A percentile compares a stretch with the other conserved stretches of the same genome.
Evolutionary conservation across 2,888 invertebrate genomes (phyloP).

Genomic region (Rhingia rostrata): DNA sequence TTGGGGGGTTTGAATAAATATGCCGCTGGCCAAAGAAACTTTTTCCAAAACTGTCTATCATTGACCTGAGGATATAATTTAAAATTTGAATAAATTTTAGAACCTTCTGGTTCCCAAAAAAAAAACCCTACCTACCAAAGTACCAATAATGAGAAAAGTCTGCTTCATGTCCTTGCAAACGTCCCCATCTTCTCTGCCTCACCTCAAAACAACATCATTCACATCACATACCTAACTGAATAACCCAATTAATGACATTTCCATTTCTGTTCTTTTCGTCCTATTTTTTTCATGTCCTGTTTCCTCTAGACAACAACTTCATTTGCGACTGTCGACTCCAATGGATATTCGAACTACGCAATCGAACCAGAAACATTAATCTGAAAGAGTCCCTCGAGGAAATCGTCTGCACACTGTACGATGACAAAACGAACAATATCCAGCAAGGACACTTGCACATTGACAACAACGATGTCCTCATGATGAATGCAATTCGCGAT

Average conservation of each 20-base stretch:
- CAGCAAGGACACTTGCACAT: constrained; percentile 64
- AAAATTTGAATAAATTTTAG: no score
- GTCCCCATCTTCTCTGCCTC: not conserved
- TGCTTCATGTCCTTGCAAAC: not conserved
- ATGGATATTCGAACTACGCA: constrained; percentile 90
- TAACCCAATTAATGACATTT: constrained; percentile 70
- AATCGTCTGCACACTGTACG: constrained; percentile 87
- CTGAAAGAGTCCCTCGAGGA: constrained; percentile 88
- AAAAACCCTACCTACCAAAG: no score
- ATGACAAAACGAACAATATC: constrained; percentile 71
- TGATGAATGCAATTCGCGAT: constrained; percentile 72
- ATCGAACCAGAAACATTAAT: constrained; percentile 89
- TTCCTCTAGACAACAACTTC: constrained; percentile 90
- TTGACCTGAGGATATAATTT: no score
- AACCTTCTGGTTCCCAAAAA: no score
- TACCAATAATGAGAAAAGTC: no score
- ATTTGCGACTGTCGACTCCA: constrained; percentile 92
- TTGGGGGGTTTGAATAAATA: no score
- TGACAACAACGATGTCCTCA: constrained; percentile 70
- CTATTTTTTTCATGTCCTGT: constrained; percentile 75
- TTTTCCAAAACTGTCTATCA: no score
- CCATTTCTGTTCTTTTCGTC: constrained; percentile 46
- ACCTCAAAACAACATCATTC: not conserved
- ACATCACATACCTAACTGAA: constrained; percentile 29
- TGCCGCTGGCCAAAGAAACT: no score